Conservation (phyloP, 1,140 invertebrate species). For the Cydia pomonella region DNA sequence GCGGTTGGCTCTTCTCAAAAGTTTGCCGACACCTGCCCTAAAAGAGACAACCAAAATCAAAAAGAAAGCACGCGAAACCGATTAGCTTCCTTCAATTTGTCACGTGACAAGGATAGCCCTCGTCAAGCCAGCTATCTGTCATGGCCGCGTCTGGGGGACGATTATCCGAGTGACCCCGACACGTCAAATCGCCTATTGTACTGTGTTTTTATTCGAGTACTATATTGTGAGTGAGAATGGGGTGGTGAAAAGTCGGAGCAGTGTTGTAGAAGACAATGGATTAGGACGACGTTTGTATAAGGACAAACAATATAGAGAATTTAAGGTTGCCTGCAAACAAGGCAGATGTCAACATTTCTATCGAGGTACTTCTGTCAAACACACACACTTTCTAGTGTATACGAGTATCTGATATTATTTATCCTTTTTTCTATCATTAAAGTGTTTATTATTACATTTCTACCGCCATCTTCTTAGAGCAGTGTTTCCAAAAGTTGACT, state of each 20-base stretch:
- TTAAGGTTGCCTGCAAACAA: neutral
- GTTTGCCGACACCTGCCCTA: neutral
- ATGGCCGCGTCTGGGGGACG: neutral
- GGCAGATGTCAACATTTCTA: too few species aligned
- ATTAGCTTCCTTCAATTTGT: constrained; percentile 8
- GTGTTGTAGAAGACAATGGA: neutral
- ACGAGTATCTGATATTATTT: too few species aligned
- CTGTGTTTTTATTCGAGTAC: neutral
- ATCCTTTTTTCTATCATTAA: too few species aligned
- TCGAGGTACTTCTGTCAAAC: too few species aligned
- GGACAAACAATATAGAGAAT: neutral
- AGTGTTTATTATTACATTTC: too few species aligned
- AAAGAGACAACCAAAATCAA: neutral
- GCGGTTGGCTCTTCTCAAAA: too few species aligned
- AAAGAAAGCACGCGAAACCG: neutral
- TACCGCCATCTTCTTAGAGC: too few species aligned
- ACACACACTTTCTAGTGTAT: too few species aligned
- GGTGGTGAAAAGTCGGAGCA: neutral
- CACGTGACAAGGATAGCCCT: constrained; percentile 1
- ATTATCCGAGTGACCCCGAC: constrained; percentile 2
- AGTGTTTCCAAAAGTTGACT: too few species aligned
- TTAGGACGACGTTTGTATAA: neutral
- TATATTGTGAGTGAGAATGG: neutral
- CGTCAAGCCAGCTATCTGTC: neutral
- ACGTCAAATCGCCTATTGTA: constrained; percentile 4